phyloP scores from a whole-genome alignment of 2,113 vertebrate genomes.

The Phyllostomus discolor region DNA sequence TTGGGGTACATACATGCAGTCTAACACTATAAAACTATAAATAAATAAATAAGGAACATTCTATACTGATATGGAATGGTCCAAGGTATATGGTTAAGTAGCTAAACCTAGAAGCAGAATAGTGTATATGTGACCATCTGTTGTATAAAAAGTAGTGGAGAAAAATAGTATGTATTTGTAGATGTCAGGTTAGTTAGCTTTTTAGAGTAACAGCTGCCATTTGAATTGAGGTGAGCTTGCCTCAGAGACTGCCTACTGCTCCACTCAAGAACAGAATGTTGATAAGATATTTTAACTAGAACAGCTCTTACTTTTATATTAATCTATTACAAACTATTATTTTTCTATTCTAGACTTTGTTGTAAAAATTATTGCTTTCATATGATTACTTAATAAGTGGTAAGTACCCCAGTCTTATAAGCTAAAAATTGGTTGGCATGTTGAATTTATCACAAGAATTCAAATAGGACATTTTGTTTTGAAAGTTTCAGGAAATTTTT shows the following conservation, averaged over 20 bases:
- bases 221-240: background rate
- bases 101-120: background rate
- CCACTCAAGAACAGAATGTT: background rate
- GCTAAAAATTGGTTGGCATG: background rate
- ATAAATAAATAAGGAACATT: background rate
- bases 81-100: background rate
- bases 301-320: slow-evolving; percentile 32
- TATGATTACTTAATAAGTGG: background rate
- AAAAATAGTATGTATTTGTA: background rate
- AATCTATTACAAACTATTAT: background rate
- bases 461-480: background rate
- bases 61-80: background rate
- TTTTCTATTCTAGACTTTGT: background rate
- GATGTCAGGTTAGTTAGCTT: background rate
- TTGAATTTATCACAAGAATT: slow-evolving; percentile 17
- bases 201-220: background rate
- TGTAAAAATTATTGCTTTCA: slow-evolving; percentile 16
- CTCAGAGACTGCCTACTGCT: background rate
- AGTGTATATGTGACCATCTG: background rate
- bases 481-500: background rate
- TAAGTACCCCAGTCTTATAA: background rate
- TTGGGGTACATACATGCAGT: background rate
- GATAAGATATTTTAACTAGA: background rate
- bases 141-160: background rate
- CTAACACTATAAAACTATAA: background rate